Evolutionary conservation across 2,113 vertebrate genomes (phyloP), one percentile per base, ranked within the genome.

Genomic region (Coracopsis vasa): DNA sequence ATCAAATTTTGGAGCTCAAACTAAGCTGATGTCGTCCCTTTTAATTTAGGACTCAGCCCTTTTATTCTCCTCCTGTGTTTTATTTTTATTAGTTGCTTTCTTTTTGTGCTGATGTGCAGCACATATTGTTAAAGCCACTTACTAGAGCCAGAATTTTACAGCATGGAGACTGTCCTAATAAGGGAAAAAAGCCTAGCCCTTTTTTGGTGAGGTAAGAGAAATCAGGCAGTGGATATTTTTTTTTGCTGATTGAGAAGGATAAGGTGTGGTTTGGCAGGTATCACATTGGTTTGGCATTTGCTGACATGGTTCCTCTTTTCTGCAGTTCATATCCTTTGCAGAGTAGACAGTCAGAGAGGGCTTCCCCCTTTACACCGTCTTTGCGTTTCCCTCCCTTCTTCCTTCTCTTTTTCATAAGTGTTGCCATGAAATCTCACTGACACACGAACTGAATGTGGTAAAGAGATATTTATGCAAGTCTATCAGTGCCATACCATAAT

Each of bases 181-280:
- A 97, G 98, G 98, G 96, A 97, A 94, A 98, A 90, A 95, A 47
- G 0, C 50, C 29, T 24, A 45, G 35, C 86, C 74, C 74, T 97
- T 84, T 88, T 79, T 81, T 94, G 96, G 96, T 97, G 98, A 97
- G 97, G 95, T 96, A 94, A 98, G 97, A 97, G 90, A 88, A 97
- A 96, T 88, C 91, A 96, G 94, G 94, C 97, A 48, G 94, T 0
- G 62, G 91, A 93, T 95, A 79, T 85, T 94, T 88, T 94, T 95
- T 94, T 97, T 90, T 98, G 97, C 96, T 98, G 98, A 98, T 97
- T 80, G 95, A 97, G 93, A 77, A 98, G 98, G 97, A 97, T 98
- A 97, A 97, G 97, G 97, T 98, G 98, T 48, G 98, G 98, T 97
- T 98, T 98, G 98, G 98, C 98, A 97, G 97, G 96, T 97, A 92